Evolutionary conservation across 2,888 invertebrate species (phyloP).

Genomic region (Stenoptilia bipunctidactyla): DNA sequence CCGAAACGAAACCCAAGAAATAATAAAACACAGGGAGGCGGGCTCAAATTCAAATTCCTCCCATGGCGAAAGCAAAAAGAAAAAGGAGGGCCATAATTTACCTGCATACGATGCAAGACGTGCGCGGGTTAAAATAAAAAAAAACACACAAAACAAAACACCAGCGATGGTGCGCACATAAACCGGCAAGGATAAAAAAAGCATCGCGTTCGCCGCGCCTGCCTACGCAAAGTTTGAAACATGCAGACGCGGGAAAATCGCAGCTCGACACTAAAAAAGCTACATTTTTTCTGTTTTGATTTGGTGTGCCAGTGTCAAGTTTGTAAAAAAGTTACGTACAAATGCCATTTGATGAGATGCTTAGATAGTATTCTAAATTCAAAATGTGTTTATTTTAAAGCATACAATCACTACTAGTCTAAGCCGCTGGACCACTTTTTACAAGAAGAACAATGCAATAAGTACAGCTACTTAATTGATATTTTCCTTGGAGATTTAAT

Average conservation of each 20-base stretch:
- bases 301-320: too few species aligned
- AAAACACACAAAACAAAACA: constrained; percentile 25
- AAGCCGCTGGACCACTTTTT: too few species aligned
- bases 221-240: constrained; percentile 45
- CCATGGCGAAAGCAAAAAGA: constrained; percentile 43
- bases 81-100: constrained; percentile 50
- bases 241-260: too few species aligned
- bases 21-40: constrained; percentile 12
- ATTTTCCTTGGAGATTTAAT: too few species aligned
- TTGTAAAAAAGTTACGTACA: too few species aligned
- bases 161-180: constrained; percentile 23
- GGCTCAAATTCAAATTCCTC: constrained; percentile 26
- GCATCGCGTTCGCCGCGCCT: constrained; percentile 30
- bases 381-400: too few species aligned
- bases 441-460: too few species aligned
- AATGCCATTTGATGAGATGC: background rate
- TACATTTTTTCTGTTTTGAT: too few species aligned
- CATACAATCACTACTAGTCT: too few species aligned
- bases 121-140: constrained; percentile 39
- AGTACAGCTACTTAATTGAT: too few species aligned
- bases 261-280: too few species aligned
- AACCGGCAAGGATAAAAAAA: constrained; percentile 53
- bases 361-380: background rate
- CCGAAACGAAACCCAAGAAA: background rate
- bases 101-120: constrained; percentile 45